phyloP scores from a whole-genome alignment of 2,888 invertebrate species.

The Cataglyphis rosenhaueri region DNA sequence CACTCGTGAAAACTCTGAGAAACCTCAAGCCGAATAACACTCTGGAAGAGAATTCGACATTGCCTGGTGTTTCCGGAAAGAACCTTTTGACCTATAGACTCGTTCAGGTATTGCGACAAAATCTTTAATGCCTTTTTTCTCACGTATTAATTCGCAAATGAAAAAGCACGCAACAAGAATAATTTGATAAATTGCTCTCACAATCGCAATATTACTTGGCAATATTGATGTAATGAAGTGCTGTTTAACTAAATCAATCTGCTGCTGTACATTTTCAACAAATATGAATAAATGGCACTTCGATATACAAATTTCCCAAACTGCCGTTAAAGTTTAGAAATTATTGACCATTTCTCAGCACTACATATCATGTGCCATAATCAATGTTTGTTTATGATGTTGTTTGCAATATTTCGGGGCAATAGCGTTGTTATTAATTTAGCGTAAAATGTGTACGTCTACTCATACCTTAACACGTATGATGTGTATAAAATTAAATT shows the following conservation, averaged over 20 bases:
- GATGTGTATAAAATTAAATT: conserved; percentile 33
- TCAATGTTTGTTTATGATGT: neutral
- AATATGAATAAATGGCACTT: conserved; percentile 14
- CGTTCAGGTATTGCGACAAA: conserved; percentile 36
- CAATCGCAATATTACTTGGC: neutral
- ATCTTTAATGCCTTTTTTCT: neutral
- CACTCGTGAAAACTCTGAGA: conserved; percentile 57
- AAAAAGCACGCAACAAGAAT: neutral
- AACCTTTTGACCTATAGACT: conserved; percentile 62
- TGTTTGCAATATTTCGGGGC: neutral
- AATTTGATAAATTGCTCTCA: conserved; percentile 1
- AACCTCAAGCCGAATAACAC: conserved; percentile 18
- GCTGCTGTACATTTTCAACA: neutral
- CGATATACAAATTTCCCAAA: conserved; percentile 5
- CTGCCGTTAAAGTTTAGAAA: conserved; percentile 3
- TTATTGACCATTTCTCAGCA: conserved; percentile 10
- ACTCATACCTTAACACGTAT: conserved; percentile 1
- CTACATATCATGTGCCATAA: conserved; percentile 20
- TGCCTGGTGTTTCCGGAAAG: conserved; percentile 44
- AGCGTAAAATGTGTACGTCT: conserved; percentile 1
- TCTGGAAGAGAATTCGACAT: neutral
- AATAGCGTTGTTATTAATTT: conserved; percentile 9
- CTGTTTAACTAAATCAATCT: conserved; percentile 22
- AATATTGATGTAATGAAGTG: conserved; percentile 17
- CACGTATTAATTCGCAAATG: neutral